These are phyloP conservation scores for Ephydatia muelleri DNA, from an alignment of 37 sponge, comb jelly and placozoan species.

Conservation along the genomic window DNA sequence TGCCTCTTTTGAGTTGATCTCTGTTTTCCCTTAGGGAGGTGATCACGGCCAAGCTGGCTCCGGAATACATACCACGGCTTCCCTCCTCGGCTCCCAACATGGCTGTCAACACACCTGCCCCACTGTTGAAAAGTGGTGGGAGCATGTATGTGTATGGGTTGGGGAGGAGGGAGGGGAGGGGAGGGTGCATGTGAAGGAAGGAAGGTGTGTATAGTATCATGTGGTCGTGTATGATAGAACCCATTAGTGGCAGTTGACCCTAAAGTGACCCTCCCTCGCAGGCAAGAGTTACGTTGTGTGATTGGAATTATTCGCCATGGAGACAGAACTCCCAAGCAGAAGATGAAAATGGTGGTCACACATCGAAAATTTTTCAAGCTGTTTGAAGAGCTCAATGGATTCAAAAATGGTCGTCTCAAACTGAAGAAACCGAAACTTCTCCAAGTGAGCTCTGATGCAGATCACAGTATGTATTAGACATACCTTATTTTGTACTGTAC, in stretches of 20 bases:
- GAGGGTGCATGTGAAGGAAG: not conserved
- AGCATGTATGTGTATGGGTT: constrained; percentile 3
- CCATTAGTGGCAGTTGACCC: not conserved
- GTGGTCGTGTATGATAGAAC: not conserved
- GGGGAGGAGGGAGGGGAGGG: not conserved
- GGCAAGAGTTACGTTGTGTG: constrained; percentile 89
- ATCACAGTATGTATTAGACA: no score
- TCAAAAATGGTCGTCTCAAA: constrained; percentile 65
- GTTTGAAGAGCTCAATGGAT: constrained; percentile 67
- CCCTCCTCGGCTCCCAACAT: constrained; percentile 55
- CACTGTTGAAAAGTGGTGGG: constrained; percentile 24
- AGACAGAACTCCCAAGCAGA: constrained; percentile 95
- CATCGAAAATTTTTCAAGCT: constrained; percentile 65
- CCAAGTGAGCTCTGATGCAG: constrained; percentile 39
- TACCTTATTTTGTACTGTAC: no score
- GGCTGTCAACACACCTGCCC: constrained; percentile 46
- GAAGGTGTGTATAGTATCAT: not conserved
- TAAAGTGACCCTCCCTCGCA: constrained; percentile 5
- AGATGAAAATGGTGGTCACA: constrained; percentile 92
- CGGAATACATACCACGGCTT: constrained; percentile 57
- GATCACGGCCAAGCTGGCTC: constrained; percentile 64
- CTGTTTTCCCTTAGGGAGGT: constrained; percentile 42
- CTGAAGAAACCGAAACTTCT: constrained; percentile 83
- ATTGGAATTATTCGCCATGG: constrained; percentile 91
- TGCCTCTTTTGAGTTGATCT: not conserved